These are phyloP conservation scores for Antrozous pallidus DNA, from an alignment of 2,797 vertebrate genomes.

Conservation along the genomic window DNA sequence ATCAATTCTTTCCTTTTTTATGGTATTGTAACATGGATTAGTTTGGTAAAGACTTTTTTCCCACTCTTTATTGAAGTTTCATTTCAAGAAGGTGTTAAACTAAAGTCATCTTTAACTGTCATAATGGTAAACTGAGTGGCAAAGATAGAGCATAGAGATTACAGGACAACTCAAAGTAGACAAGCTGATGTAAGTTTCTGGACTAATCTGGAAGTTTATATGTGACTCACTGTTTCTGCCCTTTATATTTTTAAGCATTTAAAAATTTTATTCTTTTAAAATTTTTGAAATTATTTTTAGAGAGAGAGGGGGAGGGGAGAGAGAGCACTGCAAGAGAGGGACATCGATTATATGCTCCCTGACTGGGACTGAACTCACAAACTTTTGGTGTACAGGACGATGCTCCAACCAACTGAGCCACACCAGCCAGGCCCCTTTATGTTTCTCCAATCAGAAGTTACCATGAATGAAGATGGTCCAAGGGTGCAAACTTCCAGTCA, in stretches of 20 bases:
- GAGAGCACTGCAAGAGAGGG: background rate
- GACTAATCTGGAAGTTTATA: background rate
- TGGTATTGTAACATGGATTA: background rate
- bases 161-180: background rate
- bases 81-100: background rate
- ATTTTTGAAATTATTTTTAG: background rate
- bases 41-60: background rate
- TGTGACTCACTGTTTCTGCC: background rate
- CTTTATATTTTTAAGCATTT: background rate
- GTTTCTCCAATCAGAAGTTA: background rate
- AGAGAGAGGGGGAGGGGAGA: too few relatives aligned
- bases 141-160: background rate
- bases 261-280: background rate
- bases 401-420: background rate
- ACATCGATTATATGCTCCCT: background rate
- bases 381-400: background rate
- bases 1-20: background rate
- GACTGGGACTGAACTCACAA: background rate
- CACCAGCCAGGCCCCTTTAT: background rate
- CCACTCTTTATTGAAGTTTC: background rate
- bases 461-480: background rate
- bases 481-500: background rate
- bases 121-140: background rate
- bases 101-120: background rate
- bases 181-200: background rate